Evolutionary conservation across 2,797 vertebrate species (phyloP).

Genomic region (Oryzias sinensis): DNA sequence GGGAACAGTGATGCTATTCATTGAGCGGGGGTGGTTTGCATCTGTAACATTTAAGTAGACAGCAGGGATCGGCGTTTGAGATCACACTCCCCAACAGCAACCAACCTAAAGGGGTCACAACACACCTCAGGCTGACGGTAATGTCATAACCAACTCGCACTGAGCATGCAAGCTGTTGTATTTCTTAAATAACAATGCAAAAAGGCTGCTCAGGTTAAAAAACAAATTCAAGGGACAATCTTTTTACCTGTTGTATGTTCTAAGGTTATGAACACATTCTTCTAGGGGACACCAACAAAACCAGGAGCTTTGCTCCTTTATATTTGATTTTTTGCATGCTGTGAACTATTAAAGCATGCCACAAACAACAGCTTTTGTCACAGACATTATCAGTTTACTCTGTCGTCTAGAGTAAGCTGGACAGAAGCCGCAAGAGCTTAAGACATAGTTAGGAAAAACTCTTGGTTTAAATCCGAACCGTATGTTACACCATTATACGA

Average conservation of each 20-base stretch:
- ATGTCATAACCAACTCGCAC: conserved; percentile 33
- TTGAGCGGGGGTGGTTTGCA: conserved; percentile 47
- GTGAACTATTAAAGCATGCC: conserved; percentile 40
- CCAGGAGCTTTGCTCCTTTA: conserved; percentile 11
- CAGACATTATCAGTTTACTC: conserved; percentile 6
- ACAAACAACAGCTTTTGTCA: conserved; percentile 42
- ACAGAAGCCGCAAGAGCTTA: conserved; percentile 18
- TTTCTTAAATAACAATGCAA: too few relatives aligned
- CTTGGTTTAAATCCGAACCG: too few relatives aligned
- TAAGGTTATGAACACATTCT: too few relatives aligned
- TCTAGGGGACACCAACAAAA: too few relatives aligned
- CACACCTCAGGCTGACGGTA: conserved; percentile 50
- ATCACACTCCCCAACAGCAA: conserved; percentile 34
- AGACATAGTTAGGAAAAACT: conserved; percentile 5
- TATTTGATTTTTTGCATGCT: conserved; percentile 16
- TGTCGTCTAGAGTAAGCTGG: conserved; percentile 5
- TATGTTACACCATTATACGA: too few relatives aligned
- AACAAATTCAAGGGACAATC: too few relatives aligned
- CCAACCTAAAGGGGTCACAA: conserved; percentile 57
- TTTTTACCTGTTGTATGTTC: too few relatives aligned
- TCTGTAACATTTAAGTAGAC: conserved; percentile 48
- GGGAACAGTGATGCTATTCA: conserved; percentile 33
- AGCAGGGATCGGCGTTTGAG: conserved; percentile 43
- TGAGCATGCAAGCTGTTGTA: conserved; percentile 9
- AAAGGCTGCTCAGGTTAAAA: too few relatives aligned